phyloP scores from a whole-genome alignment of 1,140 invertebrate genomes.

The Cyclina sinensis region DNA sequence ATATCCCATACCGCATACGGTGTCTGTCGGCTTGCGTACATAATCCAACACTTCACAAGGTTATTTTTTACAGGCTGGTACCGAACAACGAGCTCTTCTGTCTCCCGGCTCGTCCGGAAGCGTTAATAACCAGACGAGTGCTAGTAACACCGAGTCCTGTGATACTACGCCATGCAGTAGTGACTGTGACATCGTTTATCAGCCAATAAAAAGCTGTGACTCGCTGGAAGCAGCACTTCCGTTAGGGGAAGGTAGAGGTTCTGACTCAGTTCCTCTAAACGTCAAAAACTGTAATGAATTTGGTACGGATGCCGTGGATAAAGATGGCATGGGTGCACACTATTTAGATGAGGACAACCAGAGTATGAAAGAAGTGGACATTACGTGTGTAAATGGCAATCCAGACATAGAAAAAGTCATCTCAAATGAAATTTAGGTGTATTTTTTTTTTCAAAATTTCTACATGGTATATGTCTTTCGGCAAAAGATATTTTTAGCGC shows the following conservation, averaged over 20 bases:
- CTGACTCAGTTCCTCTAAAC: background rate
- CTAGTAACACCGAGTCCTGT: slow-evolving; percentile 18
- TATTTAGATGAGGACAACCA: background rate
- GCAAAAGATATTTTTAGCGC: no score
- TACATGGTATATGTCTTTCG: background rate
- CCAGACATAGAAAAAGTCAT: background rate
- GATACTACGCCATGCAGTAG: slow-evolving; percentile 18
- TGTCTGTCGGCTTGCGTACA: no score
- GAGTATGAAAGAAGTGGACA: background rate
- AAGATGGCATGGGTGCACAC: background rate
- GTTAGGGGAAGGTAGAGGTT: background rate
- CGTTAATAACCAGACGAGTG: slow-evolving; percentile 27
- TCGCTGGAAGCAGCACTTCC: background rate
- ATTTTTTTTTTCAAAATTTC: background rate
- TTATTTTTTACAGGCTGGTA: background rate
- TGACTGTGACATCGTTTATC: slow-evolving; percentile 23
- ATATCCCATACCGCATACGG: no score
- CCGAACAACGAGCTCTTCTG: background rate
- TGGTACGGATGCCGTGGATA: background rate
- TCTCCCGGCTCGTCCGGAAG: slow-evolving; percentile 26
- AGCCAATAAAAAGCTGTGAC: background rate
- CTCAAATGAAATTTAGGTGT: slow-evolving; percentile 14
- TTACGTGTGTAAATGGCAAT: background rate
- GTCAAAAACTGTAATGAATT: background rate
- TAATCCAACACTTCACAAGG: no score